Base-by-base conservation (phyloP, 2,797 vertebrate genomes). In the Leptoclinus maculatus region DNA sequence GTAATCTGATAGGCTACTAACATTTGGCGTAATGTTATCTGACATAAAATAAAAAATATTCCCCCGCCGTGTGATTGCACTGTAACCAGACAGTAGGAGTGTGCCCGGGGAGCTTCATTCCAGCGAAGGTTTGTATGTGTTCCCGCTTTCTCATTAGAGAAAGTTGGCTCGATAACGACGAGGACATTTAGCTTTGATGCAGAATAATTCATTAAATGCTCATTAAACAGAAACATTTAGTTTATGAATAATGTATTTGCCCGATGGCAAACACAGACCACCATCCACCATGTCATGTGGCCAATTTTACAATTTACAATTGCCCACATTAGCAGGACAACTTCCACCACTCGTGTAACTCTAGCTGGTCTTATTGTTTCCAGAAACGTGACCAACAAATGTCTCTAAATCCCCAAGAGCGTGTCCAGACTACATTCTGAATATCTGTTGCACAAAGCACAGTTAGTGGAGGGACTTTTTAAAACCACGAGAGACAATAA, bases 191-290 rank as follows among this genome's bases (percentile, higher is more conserved):
- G 74, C 87, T 80, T 59, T 91, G 88, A 91, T 88, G 88, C 92
- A 90, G 86, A 93, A 91, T 88, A 92, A 93, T 92, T 79, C 64
- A 91, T 88, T 90, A 92, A 92, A 92, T 86, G 84, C 83, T 90
- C 88, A 89, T 87, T 89, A 92, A 71, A 88, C 76, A 83, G 79
- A 88, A 88, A 80, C 88, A 91, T 91, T 92, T 87, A 87, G 51
- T 80, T 82, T 45, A 88, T 94, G 90, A 93, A 94, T 92, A 83
- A 94, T 93, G 87, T 49, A 94, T 94, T 88, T 86, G 75, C 86
- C 92, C 88, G 56, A 62, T 89, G 88, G 93, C 90, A 78, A 80
- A 83, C 60, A 64, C 65, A 82, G 76, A 84, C 78, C 79, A 77
- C 57, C 58, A 56, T 60, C 59, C 71, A 78, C 75, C 72, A 71